Evolutionary conservation across 2,888 invertebrate genomes (phyloP).

Genomic region (Plebejus argus): DNA sequence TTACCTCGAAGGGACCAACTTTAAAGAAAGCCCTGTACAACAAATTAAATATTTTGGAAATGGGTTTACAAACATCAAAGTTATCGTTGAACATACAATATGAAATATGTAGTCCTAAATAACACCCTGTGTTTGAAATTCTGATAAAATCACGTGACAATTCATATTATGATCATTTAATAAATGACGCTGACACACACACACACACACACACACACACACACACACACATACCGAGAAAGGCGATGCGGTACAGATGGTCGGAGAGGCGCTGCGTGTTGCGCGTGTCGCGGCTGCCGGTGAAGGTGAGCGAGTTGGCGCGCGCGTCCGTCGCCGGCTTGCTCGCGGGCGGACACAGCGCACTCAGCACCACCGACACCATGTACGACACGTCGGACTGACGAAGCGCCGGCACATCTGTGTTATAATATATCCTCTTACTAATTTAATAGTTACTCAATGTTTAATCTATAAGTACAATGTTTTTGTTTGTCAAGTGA

Average conservation of each 20-base stretch:
- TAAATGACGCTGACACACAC: too few species aligned
- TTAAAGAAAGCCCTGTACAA: not conserved
- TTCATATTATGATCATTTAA: too few species aligned
- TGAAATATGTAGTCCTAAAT: too few species aligned
- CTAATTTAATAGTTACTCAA: too few species aligned
- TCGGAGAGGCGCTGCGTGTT: constrained; percentile 88
- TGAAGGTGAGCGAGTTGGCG: constrained; percentile 90
- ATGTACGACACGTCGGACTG: constrained; percentile 95
- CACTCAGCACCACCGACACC: constrained; percentile 93
- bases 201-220: not conserved
- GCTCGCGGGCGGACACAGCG: constrained; percentile 84
- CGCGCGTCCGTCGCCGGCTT: constrained; percentile 87
- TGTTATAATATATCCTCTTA: not conserved
- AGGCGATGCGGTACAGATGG: constrained; percentile 91
- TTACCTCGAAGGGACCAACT: not conserved
- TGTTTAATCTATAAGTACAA: too few species aligned
- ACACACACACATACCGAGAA: constrained; percentile 78
- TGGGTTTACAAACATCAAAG: not conserved
- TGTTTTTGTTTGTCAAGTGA: too few species aligned
- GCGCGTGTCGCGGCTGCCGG: constrained; percentile 89
- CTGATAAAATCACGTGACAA: not conserved
- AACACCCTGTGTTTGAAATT: not conserved
- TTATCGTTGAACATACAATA: not conserved
- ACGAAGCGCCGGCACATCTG: constrained; percentile 94
- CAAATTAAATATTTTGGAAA: not conserved